Evolutionary conservation across 1,140 invertebrate species (phyloP), one percentile per base, ranked within the genome.

Genomic region (Eueides isabella): DNA sequence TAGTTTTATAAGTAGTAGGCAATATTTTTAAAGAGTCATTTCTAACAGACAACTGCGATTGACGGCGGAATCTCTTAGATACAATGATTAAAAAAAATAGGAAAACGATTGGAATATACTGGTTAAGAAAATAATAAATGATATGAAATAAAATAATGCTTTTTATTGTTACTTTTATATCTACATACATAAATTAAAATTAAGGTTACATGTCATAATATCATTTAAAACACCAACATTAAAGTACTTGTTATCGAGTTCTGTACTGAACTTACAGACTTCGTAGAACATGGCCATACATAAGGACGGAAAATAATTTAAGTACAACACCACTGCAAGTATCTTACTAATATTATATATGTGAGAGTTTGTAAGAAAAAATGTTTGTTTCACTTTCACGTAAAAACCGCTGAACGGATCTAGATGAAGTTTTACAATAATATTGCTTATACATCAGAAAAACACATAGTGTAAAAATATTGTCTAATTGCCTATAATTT

Each of bases 111-210:
- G 90, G 88, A 91, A 90, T 91, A 90, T 90, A 86, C 85, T 88
- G 88, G 88, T 93, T 91, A 93, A 93, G 89, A 93, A 90, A 92
- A 92, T 92, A 91, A 92, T 90, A 93, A 91, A 92, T 90, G 84
- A 91, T 91, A 91, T 88, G 83, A 90, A 89, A 85, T 83, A 85
- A 89, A 78, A 41, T 69, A 81, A 76, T 80, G 80, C 30, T 78
- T 88, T 90, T 84, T 79, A 79, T 72, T 83, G 23, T 65, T 70
- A 38, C 67, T 26, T 35, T 16, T 69, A 55, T 26, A 4, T 26
- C 12, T 19, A 63, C 5, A 9, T 28, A 29, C 28, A 61, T 16
- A 11, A 63, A 63, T 30, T 30, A 63, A 63, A 31, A 29, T 29
- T 29, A 29, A 61, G 11, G 16, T 11, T 61, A 28, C 28, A 61